Conservation (phyloP, 1,140 invertebrate species). For the Dreissena rostriformis region DNA sequence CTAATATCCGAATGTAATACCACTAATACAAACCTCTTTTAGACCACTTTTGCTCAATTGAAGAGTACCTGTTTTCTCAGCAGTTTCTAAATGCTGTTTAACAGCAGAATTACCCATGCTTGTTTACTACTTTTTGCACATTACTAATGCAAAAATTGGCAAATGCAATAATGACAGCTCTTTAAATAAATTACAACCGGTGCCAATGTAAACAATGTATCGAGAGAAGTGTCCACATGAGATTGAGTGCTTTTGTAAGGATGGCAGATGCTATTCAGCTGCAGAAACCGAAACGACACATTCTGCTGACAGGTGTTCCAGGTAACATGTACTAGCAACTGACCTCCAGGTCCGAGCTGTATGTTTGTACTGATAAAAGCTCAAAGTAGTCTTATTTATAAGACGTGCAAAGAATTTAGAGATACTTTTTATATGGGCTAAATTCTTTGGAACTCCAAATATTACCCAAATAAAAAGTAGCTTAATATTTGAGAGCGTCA, state of each 20-base stretch:
- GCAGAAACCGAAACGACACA: constrained; percentile 28
- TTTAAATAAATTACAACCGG: constrained; percentile 31
- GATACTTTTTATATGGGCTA: too few relatives aligned
- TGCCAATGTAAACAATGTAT: constrained; percentile 11
- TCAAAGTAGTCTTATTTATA: too few relatives aligned
- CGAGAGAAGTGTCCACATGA: background rate
- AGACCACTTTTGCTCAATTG: constrained; percentile 92
- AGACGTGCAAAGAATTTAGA: too few relatives aligned
- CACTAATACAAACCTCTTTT: constrained; percentile 82
- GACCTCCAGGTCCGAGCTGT: too few relatives aligned
- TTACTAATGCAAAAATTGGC: background rate
- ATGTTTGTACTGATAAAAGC: too few relatives aligned
- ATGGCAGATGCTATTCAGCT: constrained; percentile 49
- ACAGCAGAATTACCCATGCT: constrained; percentile 92
- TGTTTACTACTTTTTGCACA: background rate
- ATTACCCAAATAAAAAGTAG: too few relatives aligned
- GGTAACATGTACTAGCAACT: background rate
- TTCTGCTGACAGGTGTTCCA: constrained; percentile 51
- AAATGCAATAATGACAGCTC: constrained; percentile 17
- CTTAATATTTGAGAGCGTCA: too few relatives aligned
- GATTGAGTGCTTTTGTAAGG: constrained; percentile 2
- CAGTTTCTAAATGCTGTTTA: constrained; percentile 95
- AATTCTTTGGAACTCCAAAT: too few relatives aligned
- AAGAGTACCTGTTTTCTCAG: constrained; percentile 95
- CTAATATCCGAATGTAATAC: background rate